Conservation (phyloP, 37 sponge, comb jelly and placozoan genomes). For the Haliclona indistincta region DNA sequence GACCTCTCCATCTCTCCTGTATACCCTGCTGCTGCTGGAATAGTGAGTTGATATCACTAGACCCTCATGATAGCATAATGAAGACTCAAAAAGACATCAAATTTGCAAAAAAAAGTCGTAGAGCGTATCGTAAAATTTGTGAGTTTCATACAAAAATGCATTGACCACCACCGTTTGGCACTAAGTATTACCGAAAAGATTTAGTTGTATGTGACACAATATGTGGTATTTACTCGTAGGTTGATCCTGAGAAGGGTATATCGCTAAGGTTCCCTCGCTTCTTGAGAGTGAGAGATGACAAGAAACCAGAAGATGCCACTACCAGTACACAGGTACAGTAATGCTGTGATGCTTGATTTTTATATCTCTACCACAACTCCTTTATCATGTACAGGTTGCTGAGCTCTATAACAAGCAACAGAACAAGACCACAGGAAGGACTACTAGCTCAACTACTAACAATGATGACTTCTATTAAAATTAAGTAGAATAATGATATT, state of each 20-base stretch:
- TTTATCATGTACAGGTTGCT: slow-evolving; percentile 59
- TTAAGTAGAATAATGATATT: too few relatives aligned
- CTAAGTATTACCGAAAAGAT: too few relatives aligned
- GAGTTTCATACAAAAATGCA: too few relatives aligned
- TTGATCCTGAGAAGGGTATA: slow-evolving; percentile 95
- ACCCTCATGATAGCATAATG: too few relatives aligned
- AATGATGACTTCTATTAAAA: slow-evolving; percentile 67
- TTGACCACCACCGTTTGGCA: too few relatives aligned
- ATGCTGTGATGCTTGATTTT: neutral
- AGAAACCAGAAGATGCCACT: slow-evolving; percentile 95
- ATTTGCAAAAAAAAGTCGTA: too few relatives aligned
- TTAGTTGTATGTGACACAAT: too few relatives aligned
- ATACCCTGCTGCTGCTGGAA: slow-evolving; percentile 91
- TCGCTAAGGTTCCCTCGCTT: slow-evolving; percentile 98
- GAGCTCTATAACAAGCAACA: slow-evolving; percentile 82
- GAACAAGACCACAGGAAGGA: slow-evolving; percentile 47
- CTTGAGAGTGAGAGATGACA: slow-evolving; percentile 91
- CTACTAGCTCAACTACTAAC: slow-evolving; percentile 2
- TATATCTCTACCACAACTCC: too few relatives aligned
- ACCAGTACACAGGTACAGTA: slow-evolving; percentile 69
- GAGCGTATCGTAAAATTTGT: too few relatives aligned
- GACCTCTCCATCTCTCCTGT: slow-evolving; percentile 96
- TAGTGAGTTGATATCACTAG: slow-evolving; percentile 51
- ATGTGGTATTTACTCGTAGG: slow-evolving; percentile 51
- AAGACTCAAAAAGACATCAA: too few relatives aligned